Percentiles rank a stretch among this genome's conserved stretches.
These are phyloP conservation scores for Zhuqinia jingwanae DNA, from an alignment of 2,888 invertebrate genomes.

Conservation along the genomic window DNA sequence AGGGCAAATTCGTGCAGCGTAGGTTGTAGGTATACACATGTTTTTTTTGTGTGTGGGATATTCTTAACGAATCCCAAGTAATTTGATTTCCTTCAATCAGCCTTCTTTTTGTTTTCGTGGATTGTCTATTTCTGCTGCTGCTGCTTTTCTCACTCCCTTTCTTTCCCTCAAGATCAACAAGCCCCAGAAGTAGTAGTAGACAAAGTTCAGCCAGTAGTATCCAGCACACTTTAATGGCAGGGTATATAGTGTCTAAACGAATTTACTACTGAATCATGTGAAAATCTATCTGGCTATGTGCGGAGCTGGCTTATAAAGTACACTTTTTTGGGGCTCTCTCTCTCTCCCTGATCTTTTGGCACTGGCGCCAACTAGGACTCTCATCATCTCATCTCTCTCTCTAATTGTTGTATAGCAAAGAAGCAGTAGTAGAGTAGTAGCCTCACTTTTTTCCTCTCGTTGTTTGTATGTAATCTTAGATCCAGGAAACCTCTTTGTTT, in stretches of 20 bases:
- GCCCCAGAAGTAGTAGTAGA: not conserved
- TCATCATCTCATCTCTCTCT: conserved; percentile 62
- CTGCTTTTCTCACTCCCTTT: not conserved
- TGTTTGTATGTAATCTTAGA: conserved; percentile 12
- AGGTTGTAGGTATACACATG: not conserved
- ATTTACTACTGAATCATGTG: conserved; percentile 33
- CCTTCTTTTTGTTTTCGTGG: conserved; percentile 57
- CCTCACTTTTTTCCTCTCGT: conserved; percentile 33
- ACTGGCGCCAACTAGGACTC: conserved; percentile 65
- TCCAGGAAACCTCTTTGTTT: conserved; percentile 26
- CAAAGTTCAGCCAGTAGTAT: not conserved
- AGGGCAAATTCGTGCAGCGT: too few relatives aligned
- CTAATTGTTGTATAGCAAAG: conserved; percentile 47
- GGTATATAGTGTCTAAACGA: conserved; percentile 20
- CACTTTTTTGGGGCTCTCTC: not conserved
- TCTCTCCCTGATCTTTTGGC: conserved; percentile 26
- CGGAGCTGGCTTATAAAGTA: not conserved
- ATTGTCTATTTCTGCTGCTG: not conserved
- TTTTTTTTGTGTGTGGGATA: not conserved
- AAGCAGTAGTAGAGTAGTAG: not conserved
- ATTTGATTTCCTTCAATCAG: conserved; percentile 68
- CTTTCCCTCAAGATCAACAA: not conserved
- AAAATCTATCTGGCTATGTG: not conserved
- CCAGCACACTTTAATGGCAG: not conserved
- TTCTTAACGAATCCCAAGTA: conserved; percentile 58